Conservation (phyloP, 2,888 invertebrate genomes). For the Malthinus flaveolus region DNA sequence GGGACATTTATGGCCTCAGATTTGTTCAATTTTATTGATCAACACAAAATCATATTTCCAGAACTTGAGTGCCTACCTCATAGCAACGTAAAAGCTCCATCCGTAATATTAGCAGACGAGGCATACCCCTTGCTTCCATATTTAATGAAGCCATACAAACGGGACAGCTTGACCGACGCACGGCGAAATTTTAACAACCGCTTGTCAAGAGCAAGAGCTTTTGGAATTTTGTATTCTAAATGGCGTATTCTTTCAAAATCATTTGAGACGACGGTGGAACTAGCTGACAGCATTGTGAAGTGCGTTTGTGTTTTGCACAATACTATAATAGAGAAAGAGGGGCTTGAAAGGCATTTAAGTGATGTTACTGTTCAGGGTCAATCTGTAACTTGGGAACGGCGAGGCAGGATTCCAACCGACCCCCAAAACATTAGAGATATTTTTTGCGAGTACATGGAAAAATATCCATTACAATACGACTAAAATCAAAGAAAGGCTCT, state of each 20-base stretch:
- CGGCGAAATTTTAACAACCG: constrained; percentile 7
- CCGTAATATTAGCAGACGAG: neutral
- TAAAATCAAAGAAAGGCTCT: too few species aligned
- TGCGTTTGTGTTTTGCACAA: neutral
- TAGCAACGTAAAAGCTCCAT: neutral
- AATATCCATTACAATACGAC: too few species aligned
- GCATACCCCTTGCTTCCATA: neutral
- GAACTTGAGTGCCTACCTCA: too few species aligned
- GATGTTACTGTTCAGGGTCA: too few species aligned
- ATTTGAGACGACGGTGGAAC: neutral
- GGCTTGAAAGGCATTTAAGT: too few species aligned
- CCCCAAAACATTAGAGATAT: too few species aligned
- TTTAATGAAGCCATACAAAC: neutral
- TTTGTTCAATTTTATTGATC: too few species aligned
- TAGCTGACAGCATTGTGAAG: constrained; percentile 1
- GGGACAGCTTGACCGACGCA: too few species aligned
- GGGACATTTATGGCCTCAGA: neutral
- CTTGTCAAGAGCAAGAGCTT: constrained; percentile 7
- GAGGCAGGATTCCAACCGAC: too few species aligned
- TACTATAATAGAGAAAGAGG: constrained; percentile 1
- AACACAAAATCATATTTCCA: too few species aligned
- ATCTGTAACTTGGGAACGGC: too few species aligned
- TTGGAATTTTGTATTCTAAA: constrained; percentile 1
- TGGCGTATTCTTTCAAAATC: constrained; percentile 6
- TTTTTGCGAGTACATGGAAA: too few species aligned